phyloP scores from a whole-genome alignment of 2,888 invertebrate genomes.

The Macaria notata region DNA sequence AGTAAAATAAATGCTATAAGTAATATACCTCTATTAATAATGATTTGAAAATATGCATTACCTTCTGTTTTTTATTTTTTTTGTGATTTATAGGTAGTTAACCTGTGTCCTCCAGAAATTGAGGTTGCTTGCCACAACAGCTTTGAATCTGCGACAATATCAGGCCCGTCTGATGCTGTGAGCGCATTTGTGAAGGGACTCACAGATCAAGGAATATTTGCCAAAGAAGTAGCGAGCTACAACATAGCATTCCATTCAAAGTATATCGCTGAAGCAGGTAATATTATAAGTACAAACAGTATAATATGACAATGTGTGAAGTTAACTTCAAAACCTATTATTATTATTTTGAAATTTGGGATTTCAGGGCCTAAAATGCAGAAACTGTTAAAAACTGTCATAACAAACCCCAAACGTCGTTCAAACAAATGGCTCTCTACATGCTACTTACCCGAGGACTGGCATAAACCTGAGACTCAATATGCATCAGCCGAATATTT shows the following conservation, averaged over 20 bases:
- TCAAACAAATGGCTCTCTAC: constrained; percentile 90
- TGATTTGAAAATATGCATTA: no score
- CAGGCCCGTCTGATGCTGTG: constrained; percentile 85
- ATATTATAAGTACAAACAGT: constrained; percentile 11
- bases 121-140: constrained; percentile 92
- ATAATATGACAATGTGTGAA: no score
- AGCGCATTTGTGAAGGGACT: constrained; percentile 73
- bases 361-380: constrained; percentile 81
- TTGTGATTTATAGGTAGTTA: constrained; percentile 36
- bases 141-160: constrained; percentile 87
- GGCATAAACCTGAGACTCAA: constrained; percentile 81
- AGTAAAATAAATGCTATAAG: no score
- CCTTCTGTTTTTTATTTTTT: neutral
- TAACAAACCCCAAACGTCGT: constrained; percentile 84
- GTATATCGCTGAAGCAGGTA: constrained; percentile 82
- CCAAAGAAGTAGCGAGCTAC: constrained; percentile 76
- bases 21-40: no score
- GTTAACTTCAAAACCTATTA: no score
- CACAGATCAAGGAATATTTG: constrained; percentile 52
- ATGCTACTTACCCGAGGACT: constrained; percentile 85
- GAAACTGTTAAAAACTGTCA: constrained; percentile 79
- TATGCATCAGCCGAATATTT: constrained; percentile 91
- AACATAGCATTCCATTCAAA: constrained; percentile 94
- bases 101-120: constrained; percentile 80
- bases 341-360: neutral